These are phyloP conservation scores for Drosophila anomelani DNA, from an alignment of 2,888 invertebrate species.

Conservation along the genomic window DNA sequence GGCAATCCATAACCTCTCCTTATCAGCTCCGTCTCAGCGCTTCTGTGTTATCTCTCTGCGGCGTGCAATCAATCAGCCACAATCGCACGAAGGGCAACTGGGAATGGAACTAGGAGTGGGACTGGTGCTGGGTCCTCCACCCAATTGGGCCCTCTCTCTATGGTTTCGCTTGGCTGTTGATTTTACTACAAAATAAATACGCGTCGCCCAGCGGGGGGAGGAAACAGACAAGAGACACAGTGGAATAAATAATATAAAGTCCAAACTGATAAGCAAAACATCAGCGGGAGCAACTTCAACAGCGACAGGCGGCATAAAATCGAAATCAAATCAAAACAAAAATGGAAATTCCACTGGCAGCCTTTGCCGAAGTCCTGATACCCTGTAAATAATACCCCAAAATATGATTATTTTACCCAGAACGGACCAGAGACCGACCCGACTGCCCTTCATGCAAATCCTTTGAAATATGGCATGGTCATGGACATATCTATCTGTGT, in stretches of 20 bases:
- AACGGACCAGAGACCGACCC: background rate
- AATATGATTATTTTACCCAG: conserved; percentile 6
- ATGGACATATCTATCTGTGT: conserved; percentile 21
- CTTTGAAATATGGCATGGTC: conserved; percentile 67
- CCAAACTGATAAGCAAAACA: conserved; percentile 69
- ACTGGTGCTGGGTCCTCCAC: background rate
- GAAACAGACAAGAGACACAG: conserved; percentile 28
- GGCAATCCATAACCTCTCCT: conserved; percentile 14
- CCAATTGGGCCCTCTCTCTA: conserved; percentile 27
- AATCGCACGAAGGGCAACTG: conserved; percentile 32
- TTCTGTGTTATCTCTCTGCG: conserved; percentile 20
- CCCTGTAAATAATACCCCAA: conserved; percentile 1
- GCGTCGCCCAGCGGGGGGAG: conserved; percentile 30
- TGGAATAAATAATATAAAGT: conserved; percentile 73
- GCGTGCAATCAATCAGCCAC: conserved; percentile 40
- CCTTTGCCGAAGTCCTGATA: conserved; percentile 5
- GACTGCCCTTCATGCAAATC: conserved; percentile 23
- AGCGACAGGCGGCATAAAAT: conserved; percentile 53
- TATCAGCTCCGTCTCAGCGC: conserved; percentile 25
- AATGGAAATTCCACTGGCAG: conserved; percentile 11
- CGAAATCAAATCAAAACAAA: conserved; percentile 63
- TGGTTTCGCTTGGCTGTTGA: conserved; percentile 55
- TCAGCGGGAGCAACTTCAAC: conserved; percentile 35
- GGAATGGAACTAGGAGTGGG: conserved; percentile 5
- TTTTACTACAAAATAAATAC: conserved; percentile 70